phyloP scores from a whole-genome alignment of 37 sponge, comb jelly and placozoan genomes.

The Tethya wilhelma region DNA sequence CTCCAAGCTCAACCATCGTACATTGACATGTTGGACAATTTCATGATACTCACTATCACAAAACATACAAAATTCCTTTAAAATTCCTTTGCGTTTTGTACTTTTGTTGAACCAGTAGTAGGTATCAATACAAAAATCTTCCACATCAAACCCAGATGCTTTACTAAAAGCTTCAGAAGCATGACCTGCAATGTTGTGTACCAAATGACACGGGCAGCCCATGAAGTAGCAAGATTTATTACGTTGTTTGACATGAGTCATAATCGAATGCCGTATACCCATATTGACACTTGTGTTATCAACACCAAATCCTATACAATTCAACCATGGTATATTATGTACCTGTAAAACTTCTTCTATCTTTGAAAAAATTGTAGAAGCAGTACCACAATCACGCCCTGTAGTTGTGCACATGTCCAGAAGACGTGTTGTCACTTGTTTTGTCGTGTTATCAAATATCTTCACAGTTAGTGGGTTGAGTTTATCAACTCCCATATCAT shows the following conservation, averaged over 20 bases:
- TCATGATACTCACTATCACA: slow-evolving; percentile 56
- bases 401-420: slow-evolving; percentile 58
- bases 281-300: slow-evolving; percentile 60
- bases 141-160: slow-evolving; percentile 45
- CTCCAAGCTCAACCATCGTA: slow-evolving; percentile 48
- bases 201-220: slow-evolving; percentile 45
- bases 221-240: slow-evolving; percentile 24
- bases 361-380: slow-evolving; percentile 39
- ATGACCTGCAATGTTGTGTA: slow-evolving; percentile 25
- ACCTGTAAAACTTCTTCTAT: slow-evolving; percentile 32
- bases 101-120: slow-evolving; percentile 66
- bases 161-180: slow-evolving; percentile 27
- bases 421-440: slow-evolving; percentile 29
- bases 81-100: slow-evolving; percentile 33
- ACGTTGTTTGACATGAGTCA: slow-evolving; percentile 23
- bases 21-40: slow-evolving; percentile 46
- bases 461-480: slow-evolving; percentile 54
- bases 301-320: slow-evolving; percentile 58
- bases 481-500: slow-evolving; percentile 46
- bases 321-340: slow-evolving; percentile 33
- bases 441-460: slow-evolving; percentile 7
- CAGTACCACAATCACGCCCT: slow-evolving; percentile 49
- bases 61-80: slow-evolving; percentile 54
- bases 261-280: slow-evolving; percentile 48
- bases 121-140: slow-evolving; percentile 48